phyloP scores from a whole-genome alignment of 2,888 invertebrate species.

The Rotaria socialis region DNA sequence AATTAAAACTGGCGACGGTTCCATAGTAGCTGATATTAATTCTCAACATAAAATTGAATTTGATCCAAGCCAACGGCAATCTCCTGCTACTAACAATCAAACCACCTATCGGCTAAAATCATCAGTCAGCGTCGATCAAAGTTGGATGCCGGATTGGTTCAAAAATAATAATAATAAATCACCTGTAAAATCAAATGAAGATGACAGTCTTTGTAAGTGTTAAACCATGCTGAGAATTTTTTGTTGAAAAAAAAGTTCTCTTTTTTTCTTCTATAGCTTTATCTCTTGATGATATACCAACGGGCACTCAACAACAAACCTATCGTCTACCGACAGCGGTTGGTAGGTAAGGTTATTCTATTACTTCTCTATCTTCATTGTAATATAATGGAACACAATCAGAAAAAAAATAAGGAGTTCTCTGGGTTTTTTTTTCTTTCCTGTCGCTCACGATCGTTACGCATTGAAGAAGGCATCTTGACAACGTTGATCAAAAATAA shows the following conservation, averaged over 20 bases:
- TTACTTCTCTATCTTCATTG: not conserved
- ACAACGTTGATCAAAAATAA: not conserved
- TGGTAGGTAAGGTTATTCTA: constrained; percentile 1
- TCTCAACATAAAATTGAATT: not conserved
- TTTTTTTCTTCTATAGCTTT: not conserved
- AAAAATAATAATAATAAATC: not conserved
- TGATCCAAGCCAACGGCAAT: too few species aligned
- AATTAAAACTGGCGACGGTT: not conserved
- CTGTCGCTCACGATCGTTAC: not conserved
- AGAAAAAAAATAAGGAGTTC: not conserved
- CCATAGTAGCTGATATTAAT: not conserved
- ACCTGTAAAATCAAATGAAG: not conserved
- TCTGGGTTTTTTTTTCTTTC: not conserved
- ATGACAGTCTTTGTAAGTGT: not conserved
- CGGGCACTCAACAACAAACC: not conserved
- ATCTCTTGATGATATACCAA: not conserved
- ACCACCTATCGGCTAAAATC: not conserved
- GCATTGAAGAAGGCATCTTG: constrained; percentile 10
- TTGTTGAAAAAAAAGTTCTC: not conserved
- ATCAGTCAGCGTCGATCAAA: not conserved
- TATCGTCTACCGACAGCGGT: not conserved
- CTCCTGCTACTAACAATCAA: not conserved
- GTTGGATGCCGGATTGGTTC: constrained; percentile 22
- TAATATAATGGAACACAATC: not conserved
- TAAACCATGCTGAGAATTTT: not conserved